Evolutionary conservation across 2,113 vertebrate genomes (phyloP).

Genomic region (Phasianus colchicus): DNA sequence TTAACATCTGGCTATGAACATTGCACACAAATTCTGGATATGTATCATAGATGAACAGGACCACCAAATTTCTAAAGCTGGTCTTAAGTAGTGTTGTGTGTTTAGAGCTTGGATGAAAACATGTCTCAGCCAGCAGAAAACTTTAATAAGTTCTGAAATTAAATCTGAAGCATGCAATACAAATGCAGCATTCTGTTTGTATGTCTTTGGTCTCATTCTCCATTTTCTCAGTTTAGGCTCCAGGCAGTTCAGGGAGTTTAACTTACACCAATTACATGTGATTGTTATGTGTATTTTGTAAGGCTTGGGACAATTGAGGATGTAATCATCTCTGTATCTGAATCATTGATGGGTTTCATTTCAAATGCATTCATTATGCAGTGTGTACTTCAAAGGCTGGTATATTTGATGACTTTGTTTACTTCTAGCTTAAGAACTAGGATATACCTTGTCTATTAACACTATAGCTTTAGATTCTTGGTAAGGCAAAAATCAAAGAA

Average conservation of each 20-base stretch:
- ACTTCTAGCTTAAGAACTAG: neutral
- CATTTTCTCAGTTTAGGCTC: slow-evolving; percentile 26
- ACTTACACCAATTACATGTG: slow-evolving; percentile 41
- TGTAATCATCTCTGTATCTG: slow-evolving; percentile 27
- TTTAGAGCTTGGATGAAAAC: neutral
- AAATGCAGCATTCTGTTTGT: slow-evolving; percentile 21
- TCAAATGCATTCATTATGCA: slow-evolving; percentile 15
- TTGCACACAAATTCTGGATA: neutral
- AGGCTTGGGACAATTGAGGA: neutral
- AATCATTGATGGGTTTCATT: slow-evolving; percentile 36
- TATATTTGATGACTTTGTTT: slow-evolving; percentile 27
- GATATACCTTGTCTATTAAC: neutral
- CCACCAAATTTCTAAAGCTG: neutral
- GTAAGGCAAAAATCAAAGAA: neutral
- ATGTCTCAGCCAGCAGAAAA: neutral
- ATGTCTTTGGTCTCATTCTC: slow-evolving; percentile 19
- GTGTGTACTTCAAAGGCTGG: neutral
- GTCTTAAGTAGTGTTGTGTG: neutral
- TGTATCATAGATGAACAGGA: neutral
- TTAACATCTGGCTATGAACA: neutral
- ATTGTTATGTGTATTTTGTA: slow-evolving; percentile 30
- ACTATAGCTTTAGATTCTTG: neutral
- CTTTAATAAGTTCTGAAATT: slow-evolving; percentile 32
- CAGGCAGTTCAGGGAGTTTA: slow-evolving; percentile 31
- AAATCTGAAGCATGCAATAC: slow-evolving; percentile 4